Evolutionary conservation across 2,888 invertebrate genomes (phyloP).

Genomic region (Spialia ferax): DNA sequence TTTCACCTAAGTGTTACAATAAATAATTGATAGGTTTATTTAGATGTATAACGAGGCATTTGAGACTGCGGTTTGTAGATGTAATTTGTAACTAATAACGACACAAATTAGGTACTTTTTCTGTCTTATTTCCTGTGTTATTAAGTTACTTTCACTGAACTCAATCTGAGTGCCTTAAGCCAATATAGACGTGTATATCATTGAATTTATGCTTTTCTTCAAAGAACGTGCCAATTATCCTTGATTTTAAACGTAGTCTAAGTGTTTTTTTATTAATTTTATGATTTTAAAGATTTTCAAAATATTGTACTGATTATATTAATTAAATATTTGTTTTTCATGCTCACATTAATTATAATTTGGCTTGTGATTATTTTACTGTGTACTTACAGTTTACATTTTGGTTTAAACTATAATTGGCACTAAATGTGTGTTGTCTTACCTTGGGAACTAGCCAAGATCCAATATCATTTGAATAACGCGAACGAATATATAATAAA

Average conservation of each 20-base stretch:
- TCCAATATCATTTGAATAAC: no score
- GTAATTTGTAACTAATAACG: conserved; percentile 16
- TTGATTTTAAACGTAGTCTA: conserved; percentile 20
- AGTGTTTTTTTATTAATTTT: conserved; percentile 35
- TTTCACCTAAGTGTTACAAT: background rate
- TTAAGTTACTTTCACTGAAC: conserved; percentile 10
- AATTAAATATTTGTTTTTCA: conserved; percentile 9
- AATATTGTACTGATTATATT: conserved; percentile 27
- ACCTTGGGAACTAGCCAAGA: no score
- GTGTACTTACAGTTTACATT: background rate
- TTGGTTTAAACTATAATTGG: background rate
- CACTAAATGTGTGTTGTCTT: background rate
- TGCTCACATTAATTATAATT: background rate
- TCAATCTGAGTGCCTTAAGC: conserved; percentile 24
- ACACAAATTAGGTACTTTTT: conserved; percentile 6
- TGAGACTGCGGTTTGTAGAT: conserved; percentile 33
- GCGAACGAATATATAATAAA: no score
- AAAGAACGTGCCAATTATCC: conserved; percentile 41
- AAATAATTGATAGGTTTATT: conserved; percentile 22
- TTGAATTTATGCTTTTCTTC: conserved; percentile 24
- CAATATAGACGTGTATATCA: background rate
- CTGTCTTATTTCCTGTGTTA: conserved; percentile 11
- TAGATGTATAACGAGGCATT: conserved; percentile 25
- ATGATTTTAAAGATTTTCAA: conserved; percentile 18
- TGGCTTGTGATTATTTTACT: background rate